Evolutionary conservation across 2,113 vertebrate genomes (phyloP).

Genomic region (Cryptotis parvus): DNA sequence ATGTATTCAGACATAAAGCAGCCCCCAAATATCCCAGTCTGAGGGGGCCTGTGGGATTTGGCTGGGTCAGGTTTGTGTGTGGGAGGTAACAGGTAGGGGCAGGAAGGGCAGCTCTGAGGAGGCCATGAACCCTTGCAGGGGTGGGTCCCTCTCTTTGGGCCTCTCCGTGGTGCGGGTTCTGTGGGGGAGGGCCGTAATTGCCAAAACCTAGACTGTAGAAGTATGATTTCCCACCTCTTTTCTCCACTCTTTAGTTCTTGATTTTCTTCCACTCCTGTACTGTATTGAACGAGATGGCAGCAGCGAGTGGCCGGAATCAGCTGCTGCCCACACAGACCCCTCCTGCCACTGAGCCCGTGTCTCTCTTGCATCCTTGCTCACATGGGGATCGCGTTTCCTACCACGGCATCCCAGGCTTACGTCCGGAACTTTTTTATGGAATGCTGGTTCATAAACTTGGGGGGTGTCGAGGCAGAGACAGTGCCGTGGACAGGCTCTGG

Average conservation of each 20-base stretch:
- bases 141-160: background rate
- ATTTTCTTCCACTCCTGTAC: slow-evolving; percentile 20
- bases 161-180: background rate
- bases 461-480: too few species aligned
- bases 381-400: background rate
- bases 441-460: background rate
- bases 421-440: background rate
- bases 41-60: background rate
- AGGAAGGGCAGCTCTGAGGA: background rate
- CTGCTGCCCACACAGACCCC: too few species aligned
- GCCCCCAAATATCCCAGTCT: background rate
- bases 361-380: background rate
- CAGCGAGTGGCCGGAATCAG: background rate
- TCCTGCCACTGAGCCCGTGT: background rate
- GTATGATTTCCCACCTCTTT: background rate
- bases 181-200: background rate
- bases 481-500: too few species aligned
- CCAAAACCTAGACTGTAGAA: background rate
- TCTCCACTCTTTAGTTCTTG: background rate
- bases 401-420: background rate
- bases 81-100: background rate
- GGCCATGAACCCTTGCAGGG: background rate
- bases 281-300: background rate
- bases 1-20: background rate
- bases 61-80: background rate